Evolutionary conservation across 1,140 invertebrate genomes (phyloP).

Genomic region (Lerema accius): DNA sequence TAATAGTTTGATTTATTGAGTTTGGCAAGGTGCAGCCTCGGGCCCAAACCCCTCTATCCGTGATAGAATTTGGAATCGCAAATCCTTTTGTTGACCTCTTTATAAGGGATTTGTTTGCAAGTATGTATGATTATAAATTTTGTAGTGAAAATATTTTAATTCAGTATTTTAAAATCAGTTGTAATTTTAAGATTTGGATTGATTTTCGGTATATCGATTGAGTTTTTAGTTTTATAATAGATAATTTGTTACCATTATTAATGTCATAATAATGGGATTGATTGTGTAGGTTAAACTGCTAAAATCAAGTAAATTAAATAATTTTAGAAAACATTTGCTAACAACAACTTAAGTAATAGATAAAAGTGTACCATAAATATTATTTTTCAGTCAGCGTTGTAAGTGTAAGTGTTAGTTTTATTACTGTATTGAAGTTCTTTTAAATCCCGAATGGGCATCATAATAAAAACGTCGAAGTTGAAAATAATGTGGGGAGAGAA

Average conservation of each 20-base stretch:
- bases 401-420: neutral
- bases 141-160: neutral
- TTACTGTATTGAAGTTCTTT: neutral
- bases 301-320: no score
- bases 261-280: no score
- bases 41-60: constrained; percentile 52
- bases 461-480: constrained; percentile 20
- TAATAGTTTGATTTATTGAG: constrained; percentile 76
- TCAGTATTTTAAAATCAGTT: neutral
- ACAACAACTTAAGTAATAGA: no score
- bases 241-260: no score
- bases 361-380: no score
- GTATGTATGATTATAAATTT: constrained; percentile 5
- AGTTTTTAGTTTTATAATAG: no score
- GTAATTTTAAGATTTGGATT: no score
- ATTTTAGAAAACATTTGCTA: no score
- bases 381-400: neutral
- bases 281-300: no score
- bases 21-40: constrained; percentile 64
- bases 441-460: constrained; percentile 25
- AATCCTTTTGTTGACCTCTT: constrained; percentile 26
- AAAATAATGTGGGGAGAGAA: constrained; percentile 25
- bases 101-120: constrained; percentile 31
- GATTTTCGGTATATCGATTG: no score
- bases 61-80: constrained; percentile 65